Evolutionary conservation across 2,888 invertebrate genomes (phyloP), one percentile per base, ranked within the genome.

Genomic region (Blastobasis lacticolella): DNA sequence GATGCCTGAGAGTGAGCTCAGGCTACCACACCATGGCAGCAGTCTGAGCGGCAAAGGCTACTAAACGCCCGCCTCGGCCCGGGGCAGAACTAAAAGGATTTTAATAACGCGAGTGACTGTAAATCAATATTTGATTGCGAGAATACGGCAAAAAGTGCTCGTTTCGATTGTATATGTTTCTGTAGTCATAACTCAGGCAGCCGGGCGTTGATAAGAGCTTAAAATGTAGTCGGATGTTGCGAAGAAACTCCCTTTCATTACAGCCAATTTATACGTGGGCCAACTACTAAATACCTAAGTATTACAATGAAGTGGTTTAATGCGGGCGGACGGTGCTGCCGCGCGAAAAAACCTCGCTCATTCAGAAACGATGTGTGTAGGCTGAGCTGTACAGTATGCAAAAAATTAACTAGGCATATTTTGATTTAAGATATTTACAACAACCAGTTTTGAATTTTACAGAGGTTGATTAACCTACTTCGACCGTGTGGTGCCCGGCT

Each of bases 51-150:
- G 23, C 23, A 3, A 1, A 23, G 23, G 23, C 23, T 23, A 23
- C 23, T 23, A 23, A 23, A 23, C 23, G 23, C 23, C 23, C 23
- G 23, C 23, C 23, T 23, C 9, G 10, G 36, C 36, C 10, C 57
- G 52, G 54, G 57, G 63, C 69, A 66, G 66, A 68, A 66, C 71
- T 71, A 70, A 73, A 76, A 71, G 68, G 73, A 67, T 75, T 80
- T 75, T 79, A 77, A 78, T 78, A 77, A 75, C 67, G 64, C 66
- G 64, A 60, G 56, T 61, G 61, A 68, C 66, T 61, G 69, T 86
- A 85, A 84, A 86, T 86, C 84, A 85, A 78, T 75, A 69, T 78
- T 78, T 79, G 78, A 84, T 80, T 79, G 78, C 72, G 71, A 70
- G 72, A 71, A 74, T 66, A 66, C 66, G 58, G 71, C 69, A 75